A percentile compares a stretch with the other conserved stretches of the same genome.
These are phyloP conservation scores for Hypena proboscidalis DNA, from an alignment of 2,888 invertebrate species.

Conservation along the genomic window DNA sequence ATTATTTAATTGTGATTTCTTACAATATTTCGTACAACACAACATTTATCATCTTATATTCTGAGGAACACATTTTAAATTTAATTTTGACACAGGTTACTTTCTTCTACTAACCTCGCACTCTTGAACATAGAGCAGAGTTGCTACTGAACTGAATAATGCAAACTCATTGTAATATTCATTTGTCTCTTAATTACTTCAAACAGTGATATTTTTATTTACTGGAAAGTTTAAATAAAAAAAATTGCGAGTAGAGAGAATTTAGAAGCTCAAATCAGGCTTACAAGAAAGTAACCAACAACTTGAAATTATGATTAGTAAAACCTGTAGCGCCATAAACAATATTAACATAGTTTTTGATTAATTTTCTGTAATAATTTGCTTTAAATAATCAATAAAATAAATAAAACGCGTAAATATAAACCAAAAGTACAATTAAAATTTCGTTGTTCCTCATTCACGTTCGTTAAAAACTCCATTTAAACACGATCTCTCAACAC, in stretches of 20 bases:
- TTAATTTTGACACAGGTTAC: not conserved
- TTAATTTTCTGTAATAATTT: too few relatives aligned
- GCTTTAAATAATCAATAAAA: too few relatives aligned
- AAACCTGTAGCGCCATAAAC: too few relatives aligned
- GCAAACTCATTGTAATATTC: too few relatives aligned
- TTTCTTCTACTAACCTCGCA: not conserved
- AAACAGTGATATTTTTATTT: too few relatives aligned
- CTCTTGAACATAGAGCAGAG: not conserved
- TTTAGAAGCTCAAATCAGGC: too few relatives aligned
- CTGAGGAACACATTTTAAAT: conserved; percentile 39
- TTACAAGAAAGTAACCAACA: too few relatives aligned
- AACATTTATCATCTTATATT: conserved; percentile 54
- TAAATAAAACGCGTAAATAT: not conserved
- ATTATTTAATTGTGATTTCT: conserved; percentile 73
- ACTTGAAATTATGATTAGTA: too few relatives aligned
- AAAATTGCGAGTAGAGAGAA: too few relatives aligned
- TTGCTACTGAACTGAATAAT: not conserved
- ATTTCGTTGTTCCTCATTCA: conserved; percentile 39
- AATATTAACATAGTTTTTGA: too few relatives aligned
- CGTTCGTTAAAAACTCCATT: conserved; percentile 48
- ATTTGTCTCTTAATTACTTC: too few relatives aligned
- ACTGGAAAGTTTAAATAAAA: too few relatives aligned
- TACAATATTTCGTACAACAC: conserved; percentile 65
- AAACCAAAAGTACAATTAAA: conserved; percentile 33
- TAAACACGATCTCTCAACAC: conserved; percentile 68